Conservation (phyloP, 2,888 invertebrate species). For the Lordiphosa fenestrarum region DNA sequence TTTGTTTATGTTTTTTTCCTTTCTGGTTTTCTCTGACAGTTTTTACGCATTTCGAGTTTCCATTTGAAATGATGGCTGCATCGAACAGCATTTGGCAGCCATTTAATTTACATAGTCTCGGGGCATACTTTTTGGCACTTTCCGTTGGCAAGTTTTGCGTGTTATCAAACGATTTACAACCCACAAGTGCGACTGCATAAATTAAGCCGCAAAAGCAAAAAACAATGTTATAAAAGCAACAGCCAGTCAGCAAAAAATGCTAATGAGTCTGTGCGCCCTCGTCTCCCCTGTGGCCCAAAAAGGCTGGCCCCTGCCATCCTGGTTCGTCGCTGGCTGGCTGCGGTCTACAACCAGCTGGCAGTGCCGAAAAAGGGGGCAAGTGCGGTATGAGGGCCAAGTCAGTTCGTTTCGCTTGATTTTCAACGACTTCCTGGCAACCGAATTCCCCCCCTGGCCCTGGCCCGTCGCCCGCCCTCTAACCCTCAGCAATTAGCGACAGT, state of each 20-base stretch:
- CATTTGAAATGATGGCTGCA: slow-evolving; percentile 2
- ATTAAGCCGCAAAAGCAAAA: slow-evolving; percentile 50
- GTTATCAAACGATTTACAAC: slow-evolving; percentile 71
- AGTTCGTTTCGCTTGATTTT: slow-evolving; percentile 73
- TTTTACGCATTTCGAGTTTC: slow-evolving; percentile 11
- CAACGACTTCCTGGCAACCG: slow-evolving; percentile 68
- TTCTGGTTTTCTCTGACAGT: slow-evolving; percentile 3
- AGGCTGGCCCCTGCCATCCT: slow-evolving; percentile 4
- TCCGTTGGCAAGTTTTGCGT: slow-evolving; percentile 66
- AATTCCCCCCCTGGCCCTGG: slow-evolving; percentile 17
- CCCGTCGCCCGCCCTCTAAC: slow-evolving; percentile 37
- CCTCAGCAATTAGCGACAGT: slow-evolving; percentile 71
- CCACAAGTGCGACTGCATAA: slow-evolving; percentile 72
- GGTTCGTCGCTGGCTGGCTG: slow-evolving; percentile 25
- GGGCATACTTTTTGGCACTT: slow-evolving; percentile 56
- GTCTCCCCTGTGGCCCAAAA: slow-evolving; percentile 4
- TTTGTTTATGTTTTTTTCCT: no score
- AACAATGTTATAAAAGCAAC: slow-evolving; percentile 63
- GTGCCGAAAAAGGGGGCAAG: slow-evolving; percentile 3
- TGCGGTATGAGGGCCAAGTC: slow-evolving; percentile 38
- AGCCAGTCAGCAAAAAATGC: slow-evolving; percentile 61
- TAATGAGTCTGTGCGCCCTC: slow-evolving; percentile 45
- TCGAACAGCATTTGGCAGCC: slow-evolving; percentile 1
- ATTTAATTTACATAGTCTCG: slow-evolving; percentile 43
- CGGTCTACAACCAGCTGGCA: slow-evolving; percentile 55